Percentiles rank a stretch among this genome's conserved stretches.
Evolutionary conservation across 2,888 invertebrate genomes (phyloP).

Genomic region (Tetragonula carbonaria): DNA sequence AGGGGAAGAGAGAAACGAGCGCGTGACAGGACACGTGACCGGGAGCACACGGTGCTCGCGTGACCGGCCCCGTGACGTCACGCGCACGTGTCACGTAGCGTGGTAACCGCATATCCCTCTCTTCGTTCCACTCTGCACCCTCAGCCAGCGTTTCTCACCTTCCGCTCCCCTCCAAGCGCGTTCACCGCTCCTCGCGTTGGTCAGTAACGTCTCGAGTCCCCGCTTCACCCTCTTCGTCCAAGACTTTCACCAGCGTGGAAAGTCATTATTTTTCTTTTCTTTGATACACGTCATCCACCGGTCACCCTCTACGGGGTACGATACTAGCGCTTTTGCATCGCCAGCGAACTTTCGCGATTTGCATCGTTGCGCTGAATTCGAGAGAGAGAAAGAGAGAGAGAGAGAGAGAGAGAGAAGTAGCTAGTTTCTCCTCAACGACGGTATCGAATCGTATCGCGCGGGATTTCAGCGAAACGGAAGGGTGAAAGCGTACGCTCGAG

Average conservation of each 20-base stretch:
- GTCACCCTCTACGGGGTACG: not conserved
- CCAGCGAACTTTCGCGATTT: constrained; percentile 40
- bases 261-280: constrained; percentile 49
- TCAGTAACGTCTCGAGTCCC: constrained; percentile 76
- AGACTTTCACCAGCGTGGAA: constrained; percentile 75
- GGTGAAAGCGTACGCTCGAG: constrained; percentile 44
- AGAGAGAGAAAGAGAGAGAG: constrained; percentile 14
- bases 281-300: not conserved
- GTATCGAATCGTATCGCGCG: constrained; percentile 10
- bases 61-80: constrained; percentile 83
- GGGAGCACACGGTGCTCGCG: constrained; percentile 83
- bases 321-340: not conserved
- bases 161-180: constrained; percentile 47
- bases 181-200: constrained; percentile 49
- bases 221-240: constrained; percentile 51
- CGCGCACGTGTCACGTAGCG: constrained; percentile 83
- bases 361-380: constrained; percentile 53
- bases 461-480: constrained; percentile 33
- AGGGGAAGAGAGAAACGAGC: constrained; percentile 68
- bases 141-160: constrained; percentile 58
- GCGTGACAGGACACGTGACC: constrained; percentile 84
- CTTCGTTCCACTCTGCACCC: constrained; percentile 45
- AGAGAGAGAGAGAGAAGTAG: constrained; percentile 22
- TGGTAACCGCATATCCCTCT: constrained; percentile 74
- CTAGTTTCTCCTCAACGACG: constrained; percentile 40